phyloP scores from a whole-genome alignment of 2,888 invertebrate species.

The Rhorus exstirpatorius region DNA sequence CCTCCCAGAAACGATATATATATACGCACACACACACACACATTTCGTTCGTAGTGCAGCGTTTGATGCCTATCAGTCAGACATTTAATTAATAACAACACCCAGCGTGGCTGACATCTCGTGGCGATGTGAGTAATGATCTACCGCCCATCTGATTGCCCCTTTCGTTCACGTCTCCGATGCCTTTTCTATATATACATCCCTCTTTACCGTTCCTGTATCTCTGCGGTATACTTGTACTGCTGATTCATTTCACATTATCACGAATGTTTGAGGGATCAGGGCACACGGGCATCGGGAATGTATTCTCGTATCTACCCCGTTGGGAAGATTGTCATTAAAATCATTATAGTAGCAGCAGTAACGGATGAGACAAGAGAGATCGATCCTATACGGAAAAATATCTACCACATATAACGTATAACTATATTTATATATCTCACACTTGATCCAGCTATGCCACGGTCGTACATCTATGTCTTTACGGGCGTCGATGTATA shows the following conservation, averaged over 20 bases:
- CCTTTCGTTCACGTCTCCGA: conserved; percentile 74
- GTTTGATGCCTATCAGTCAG: conserved; percentile 83
- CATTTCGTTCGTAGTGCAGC: conserved; percentile 65
- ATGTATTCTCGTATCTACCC: conserved; percentile 32
- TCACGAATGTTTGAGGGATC: conserved; percentile 75
- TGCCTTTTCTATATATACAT: conserved; percentile 65
- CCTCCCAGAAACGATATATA: conserved; percentile 65
- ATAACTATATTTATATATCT: conserved; percentile 1
- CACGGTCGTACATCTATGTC: conserved; percentile 21
- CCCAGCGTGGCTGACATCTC: conserved; percentile 82
- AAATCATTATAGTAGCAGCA: conserved; percentile 52
- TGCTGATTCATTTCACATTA: conserved; percentile 80
- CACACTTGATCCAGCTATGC: conserved; percentile 39
- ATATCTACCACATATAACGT: conserved; percentile 14
- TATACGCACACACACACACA: neutral
- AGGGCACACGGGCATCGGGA: conserved; percentile 26
- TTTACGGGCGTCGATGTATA: conserved; percentile 17
- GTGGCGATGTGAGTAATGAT: conserved; percentile 83
- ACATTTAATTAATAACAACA: conserved; percentile 85
- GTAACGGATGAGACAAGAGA: conserved; percentile 44
- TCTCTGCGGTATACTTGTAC: conserved; percentile 42
- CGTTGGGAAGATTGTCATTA: conserved; percentile 62
- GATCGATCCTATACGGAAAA: conserved; percentile 32
- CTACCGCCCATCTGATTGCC: conserved; percentile 83
- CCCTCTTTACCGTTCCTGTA: conserved; percentile 42